Evolutionary conservation across 2,113 vertebrate genomes (phyloP), one percentile per base, ranked within the genome.

Genomic region (Lota lota): DNA sequence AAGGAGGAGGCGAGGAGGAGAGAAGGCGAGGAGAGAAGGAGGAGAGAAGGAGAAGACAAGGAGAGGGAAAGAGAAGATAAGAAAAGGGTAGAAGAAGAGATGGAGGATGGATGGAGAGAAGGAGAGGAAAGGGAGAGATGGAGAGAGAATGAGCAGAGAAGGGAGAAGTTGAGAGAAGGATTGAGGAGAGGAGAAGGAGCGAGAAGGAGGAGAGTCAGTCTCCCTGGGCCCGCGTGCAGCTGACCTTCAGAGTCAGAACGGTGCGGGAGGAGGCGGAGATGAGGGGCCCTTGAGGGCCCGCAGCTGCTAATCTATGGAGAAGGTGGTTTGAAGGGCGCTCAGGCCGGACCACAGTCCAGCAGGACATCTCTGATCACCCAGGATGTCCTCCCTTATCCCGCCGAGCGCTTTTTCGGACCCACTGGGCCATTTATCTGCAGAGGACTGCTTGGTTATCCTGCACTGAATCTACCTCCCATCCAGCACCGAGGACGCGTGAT

Each of bases 301-400:
- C 63, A 47, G 68, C 63, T 58, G 17, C 36, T 69, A 65, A 79
- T 70, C 72, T 82, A 57, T 73, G 62, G 60, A 79, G 73, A 79
- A 76, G 83, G 79, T 75, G 69, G 68, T 76, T 74, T 84, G 64
- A 28, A 79, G 83, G 79, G 76, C 71, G 68, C 58, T 58, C 21
- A 56, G 56, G 62, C 47, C 58, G 15, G 59, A 76, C n/a, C 33
- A 11, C 67, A 40, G 40, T 63, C 56, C 47, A 15, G 7, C 0
- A 54, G 60, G 61, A 65, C 11, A 61, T 70, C 63, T 75, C 51
- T 63, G 73, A 70, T 74, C 76, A 64, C 57, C 61, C 56, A 53
- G 51, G 24, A 47, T 66, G 68, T 74, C 67, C 59, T 40, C 3
- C 36, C 36, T 40, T 1, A 40, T 40, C 36, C 36, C 36, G 36